These are phyloP conservation scores for Trididemnum nubilum DNA, from an alignment of 23 tunicate genomes.

Conservation along the genomic window DNA sequence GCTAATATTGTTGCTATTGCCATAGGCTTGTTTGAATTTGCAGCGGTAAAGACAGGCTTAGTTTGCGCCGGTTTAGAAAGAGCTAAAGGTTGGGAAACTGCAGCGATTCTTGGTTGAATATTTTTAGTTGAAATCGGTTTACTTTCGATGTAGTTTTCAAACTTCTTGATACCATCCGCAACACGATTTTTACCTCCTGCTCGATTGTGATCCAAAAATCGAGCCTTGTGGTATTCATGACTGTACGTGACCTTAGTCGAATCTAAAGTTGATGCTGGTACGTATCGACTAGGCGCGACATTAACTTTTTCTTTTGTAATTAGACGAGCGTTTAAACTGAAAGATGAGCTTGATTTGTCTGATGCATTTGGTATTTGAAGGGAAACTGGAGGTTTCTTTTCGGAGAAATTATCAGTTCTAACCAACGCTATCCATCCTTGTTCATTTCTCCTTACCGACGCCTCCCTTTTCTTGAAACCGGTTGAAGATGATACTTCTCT, in stretches of 20 bases:
- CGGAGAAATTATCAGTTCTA: constrained; percentile 24
- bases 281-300: constrained; percentile 8
- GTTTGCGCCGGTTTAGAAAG: neutral
- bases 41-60: too few relatives aligned
- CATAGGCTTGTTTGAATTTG: constrained; percentile 17
- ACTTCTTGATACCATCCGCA: constrained; percentile 74
- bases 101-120: neutral
- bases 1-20: constrained; percentile 23
- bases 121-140: neutral
- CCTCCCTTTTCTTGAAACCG: neutral
- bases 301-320: neutral
- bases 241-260: constrained; percentile 67
- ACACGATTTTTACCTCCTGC: constrained; percentile 29
- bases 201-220: neutral
- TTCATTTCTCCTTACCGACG: neutral
- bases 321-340: neutral
- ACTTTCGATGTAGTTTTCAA: constrained; percentile 57
- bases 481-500: neutral
- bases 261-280: constrained; percentile 26
- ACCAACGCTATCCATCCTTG: constrained; percentile 63
- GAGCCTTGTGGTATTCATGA: constrained; percentile 48
- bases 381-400: too few relatives aligned
- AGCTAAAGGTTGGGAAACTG: neutral
- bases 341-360: neutral
- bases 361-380: neutral